Conservation (phyloP, 2,888 invertebrate species). For the Adineta ricciae region DNA sequence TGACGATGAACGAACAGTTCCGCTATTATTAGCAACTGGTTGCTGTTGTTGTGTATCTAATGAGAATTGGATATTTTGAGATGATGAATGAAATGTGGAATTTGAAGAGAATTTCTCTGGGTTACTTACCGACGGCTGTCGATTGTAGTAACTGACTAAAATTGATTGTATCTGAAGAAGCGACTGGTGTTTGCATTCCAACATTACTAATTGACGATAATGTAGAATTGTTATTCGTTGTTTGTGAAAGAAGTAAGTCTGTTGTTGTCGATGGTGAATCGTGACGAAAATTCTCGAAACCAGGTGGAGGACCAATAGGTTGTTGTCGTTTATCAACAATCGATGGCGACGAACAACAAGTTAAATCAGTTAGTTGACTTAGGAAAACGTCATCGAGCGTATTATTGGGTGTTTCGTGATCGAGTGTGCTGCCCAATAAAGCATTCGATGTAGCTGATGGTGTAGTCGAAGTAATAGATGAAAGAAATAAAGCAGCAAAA, state of each 20-base stretch:
- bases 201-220: not conserved
- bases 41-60: not conserved
- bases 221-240: not conserved
- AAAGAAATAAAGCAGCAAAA: not conserved
- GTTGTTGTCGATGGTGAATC: not conserved
- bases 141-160: constrained; percentile 17
- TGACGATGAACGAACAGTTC: not conserved
- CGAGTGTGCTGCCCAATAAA: not conserved
- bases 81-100: too few relatives aligned
- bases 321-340: not conserved
- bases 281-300: not conserved
- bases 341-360: not conserved
- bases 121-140: not conserved
- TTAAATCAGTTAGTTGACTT: not conserved
- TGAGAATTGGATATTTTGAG: too few relatives aligned
- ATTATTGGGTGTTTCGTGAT: not conserved
- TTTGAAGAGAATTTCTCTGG: too few relatives aligned
- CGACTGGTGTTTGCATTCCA: not conserved
- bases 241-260: not conserved
- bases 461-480: not conserved
- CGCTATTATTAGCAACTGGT: not conserved
- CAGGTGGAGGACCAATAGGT: not conserved
- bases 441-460: not conserved
- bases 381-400: not conserved
- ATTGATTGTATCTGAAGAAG: constrained; percentile 13